Conservation (phyloP, 2,113 vertebrate species). For the Chaetodon auriga region DNA sequence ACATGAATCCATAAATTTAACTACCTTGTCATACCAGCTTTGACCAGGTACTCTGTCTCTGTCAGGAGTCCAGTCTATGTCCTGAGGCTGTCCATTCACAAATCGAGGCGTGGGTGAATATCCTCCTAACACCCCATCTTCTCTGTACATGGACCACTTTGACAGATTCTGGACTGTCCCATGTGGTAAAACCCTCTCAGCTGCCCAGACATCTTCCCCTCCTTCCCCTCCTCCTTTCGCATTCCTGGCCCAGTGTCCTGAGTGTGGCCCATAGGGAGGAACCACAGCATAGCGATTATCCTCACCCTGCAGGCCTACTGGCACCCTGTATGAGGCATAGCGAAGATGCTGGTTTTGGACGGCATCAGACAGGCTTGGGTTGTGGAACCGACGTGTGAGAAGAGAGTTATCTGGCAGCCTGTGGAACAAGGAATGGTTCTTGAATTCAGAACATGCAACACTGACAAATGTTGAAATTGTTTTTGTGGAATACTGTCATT, state of each 20-base stretch:
- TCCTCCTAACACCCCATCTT: slow-evolving; percentile 81
- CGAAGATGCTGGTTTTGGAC: slow-evolving; percentile 83
- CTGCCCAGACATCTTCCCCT: slow-evolving; percentile 84
- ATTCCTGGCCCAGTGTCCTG: slow-evolving; percentile 85
- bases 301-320: slow-evolving; percentile 75
- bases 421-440: slow-evolving; percentile 2
- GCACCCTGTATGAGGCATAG: slow-evolving; percentile 80
- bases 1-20: not conserved
- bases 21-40: slow-evolving; percentile 89
- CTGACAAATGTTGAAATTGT: not conserved
- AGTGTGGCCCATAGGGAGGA: slow-evolving; percentile 87
- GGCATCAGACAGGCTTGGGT: slow-evolving; percentile 74
- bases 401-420: slow-evolving; percentile 78
- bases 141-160: slow-evolving; percentile 84
- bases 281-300: slow-evolving; percentile 89
- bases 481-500: not conserved
- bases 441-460: not conserved
- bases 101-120: slow-evolving; percentile 58
- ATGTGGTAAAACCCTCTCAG: slow-evolving; percentile 83
- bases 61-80: slow-evolving; percentile 81
- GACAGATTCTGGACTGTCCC: slow-evolving; percentile 81
- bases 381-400: slow-evolving; percentile 75
- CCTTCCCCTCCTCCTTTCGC: slow-evolving; percentile 74
- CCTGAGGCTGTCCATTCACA: slow-evolving; percentile 61
- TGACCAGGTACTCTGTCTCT: slow-evolving; percentile 78